These are phyloP conservation scores for Stratiomys singularior DNA, from an alignment of 2,888 invertebrate genomes.

Conservation along the genomic window DNA sequence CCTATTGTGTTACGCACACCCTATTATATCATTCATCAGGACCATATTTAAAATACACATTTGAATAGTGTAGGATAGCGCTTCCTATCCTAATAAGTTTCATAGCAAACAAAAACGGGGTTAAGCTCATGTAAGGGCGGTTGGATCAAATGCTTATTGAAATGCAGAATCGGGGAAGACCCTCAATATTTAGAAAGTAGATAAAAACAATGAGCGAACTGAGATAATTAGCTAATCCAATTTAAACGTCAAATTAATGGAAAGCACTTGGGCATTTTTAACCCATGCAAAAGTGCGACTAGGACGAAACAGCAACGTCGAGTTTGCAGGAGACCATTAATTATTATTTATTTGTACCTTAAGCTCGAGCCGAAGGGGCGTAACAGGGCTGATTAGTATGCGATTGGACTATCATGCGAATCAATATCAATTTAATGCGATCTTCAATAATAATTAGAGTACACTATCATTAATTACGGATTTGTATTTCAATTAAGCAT, in stretches of 20 bases:
- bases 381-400: neutral
- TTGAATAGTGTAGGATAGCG: no score
- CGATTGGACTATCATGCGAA: neutral
- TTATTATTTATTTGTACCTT: neutral
- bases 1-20: no score
- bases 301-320: neutral
- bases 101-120: no score
- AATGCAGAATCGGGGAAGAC: no score
- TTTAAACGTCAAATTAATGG: neutral
- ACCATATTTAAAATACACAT: no score
- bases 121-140: no score
- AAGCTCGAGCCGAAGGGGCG: neutral
- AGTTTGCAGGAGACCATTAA: neutral
- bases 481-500: constrained; percentile 38
- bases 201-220: constrained; percentile 28
- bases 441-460: constrained; percentile 30
- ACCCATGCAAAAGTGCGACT: neutral
- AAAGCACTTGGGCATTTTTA: neutral
- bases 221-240: constrained; percentile 30
- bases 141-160: no score
- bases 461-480: constrained; percentile 17
- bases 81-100: no score
- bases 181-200: constrained; percentile 31
- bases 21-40: no score
- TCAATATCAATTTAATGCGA: constrained; percentile 29